These are phyloP conservation scores for Acanthosepion esculentum DNA, from an alignment of 2,888 invertebrate species.

Conservation along the genomic window DNA sequence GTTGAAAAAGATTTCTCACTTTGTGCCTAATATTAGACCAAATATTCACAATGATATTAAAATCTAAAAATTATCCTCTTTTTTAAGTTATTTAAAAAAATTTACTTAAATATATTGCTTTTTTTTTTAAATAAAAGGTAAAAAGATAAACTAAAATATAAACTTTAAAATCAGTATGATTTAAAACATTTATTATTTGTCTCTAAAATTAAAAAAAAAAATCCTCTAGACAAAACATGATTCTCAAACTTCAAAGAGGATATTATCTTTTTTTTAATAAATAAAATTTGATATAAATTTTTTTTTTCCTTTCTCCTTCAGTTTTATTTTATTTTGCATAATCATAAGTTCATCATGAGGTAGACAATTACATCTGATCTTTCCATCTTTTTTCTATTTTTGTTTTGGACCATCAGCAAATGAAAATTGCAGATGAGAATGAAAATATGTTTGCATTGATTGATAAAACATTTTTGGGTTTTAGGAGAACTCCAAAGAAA, in stretches of 20 bases:
- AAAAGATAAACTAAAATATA: no score
- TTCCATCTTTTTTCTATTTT: neutral
- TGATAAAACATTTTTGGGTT: neutral
- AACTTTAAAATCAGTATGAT: no score
- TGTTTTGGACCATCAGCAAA: neutral
- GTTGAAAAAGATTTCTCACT: no score
- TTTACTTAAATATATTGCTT: no score
- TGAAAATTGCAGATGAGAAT: neutral
- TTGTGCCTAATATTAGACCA: no score
- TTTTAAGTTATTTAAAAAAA: no score
- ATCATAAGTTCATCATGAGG: neutral
- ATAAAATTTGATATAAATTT: neutral
- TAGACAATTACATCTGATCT: neutral
- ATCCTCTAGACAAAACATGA: neutral
- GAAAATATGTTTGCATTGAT: neutral
- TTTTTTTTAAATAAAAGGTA: no score
- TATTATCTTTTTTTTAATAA: neutral
- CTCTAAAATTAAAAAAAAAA: no score
- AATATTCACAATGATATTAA: no score
- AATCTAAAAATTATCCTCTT: no score
- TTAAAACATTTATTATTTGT: no score
- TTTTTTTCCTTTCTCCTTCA: neutral
- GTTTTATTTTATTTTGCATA: neutral
- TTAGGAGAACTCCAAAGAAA: neutral
- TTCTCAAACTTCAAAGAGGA: neutral